Base-by-base conservation (phyloP, 2,113 vertebrate genomes). In the Platichthys stellatus region DNA sequence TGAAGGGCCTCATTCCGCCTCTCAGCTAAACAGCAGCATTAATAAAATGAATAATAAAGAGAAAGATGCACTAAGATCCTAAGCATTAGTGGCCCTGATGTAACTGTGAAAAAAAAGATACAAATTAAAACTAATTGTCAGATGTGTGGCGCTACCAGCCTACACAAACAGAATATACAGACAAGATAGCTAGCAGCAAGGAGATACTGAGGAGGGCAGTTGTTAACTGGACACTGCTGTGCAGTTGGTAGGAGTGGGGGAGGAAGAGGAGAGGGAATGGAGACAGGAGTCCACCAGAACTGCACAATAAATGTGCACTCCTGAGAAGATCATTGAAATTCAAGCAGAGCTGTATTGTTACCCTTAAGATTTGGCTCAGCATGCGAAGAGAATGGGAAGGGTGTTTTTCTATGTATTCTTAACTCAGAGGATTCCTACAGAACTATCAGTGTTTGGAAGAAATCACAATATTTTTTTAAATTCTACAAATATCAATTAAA, bases 41-140 rank as follows among this genome's bases (percentile, higher is more conserved):
- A 82, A 38, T 64, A 31, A 60, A 74, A 76, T 74, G 23, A 77
- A 76, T 82, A 70, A 79, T 79, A 80, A 67, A 76, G 58, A 62
- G 60, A 43, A 78, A 69, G 51, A 69, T n/a, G 62, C 68, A 63
- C 51, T 75, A 59, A 58, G 26, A 65, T 71, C 81, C 64, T 71
- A 47, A 69, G 72, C 65, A 69, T 69, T 62, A 60, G 68, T 53
- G 68, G 57, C 68, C 23, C 57, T 69, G 38, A 70, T 72, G 56
- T 63, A 24, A 59, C 4, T 62, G 43, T 40, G 15, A 54, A 62
- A 63, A 28, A 49, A 24, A 60, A 56, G 45, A 47, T 14, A 47
- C 1, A 47, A 26, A 20, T 2, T 18, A 63, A 71, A 75, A 38
- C 71, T 31, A 51, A 70, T n/a, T 20, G 56, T 49, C 76, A 82